Base-by-base conservation (phyloP, 2,888 invertebrate genomes). In the Cantharis lateralis region DNA sequence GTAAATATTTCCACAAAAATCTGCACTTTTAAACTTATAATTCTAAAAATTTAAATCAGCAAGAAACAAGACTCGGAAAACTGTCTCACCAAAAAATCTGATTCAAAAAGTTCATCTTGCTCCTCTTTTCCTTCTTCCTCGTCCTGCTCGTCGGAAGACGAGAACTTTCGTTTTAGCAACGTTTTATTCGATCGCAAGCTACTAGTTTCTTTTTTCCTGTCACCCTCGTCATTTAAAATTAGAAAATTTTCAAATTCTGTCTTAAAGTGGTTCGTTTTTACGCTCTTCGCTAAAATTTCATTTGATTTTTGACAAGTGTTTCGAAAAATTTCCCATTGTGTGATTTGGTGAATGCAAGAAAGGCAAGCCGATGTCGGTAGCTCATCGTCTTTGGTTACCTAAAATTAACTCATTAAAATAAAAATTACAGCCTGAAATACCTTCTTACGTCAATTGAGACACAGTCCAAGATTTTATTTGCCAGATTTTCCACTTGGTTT, bases 321-420 rank as follows among this genome's bases (percentile, higher is more conserved):
- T 76, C 81, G 83, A 75, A 86, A 86, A 10, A 75, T 78, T 20
- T 80, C 80, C 85, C 85, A 85, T 48, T 84, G 83, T 11, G 81
- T 80, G 24, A 86, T 69, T 81, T 83, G 83, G 69, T 83, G 78
- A 9, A 83, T 74, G 69, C 86, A 86, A 13, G 79, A 76, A 10
- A 78, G 32, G 72, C 86, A 86, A 9, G 82, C 81, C 63, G 79
- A 78, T 20, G 78, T 82, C 3, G 85, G 83, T 15, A 83, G 78
- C 20, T 76, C 76, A 76, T 84, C 84, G 69, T 81, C 78, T 78
- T 79, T 78, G 13, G 76, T 78, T 73, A 84, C 82, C 84, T 84
- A 70, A 62, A 82, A 82, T 64, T 0, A n/a, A 75, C 16, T 63
- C n/a, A n/a, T 10, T 13, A 61, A 70, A 70, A 32, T 63, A 62